These are phyloP conservation scores for Hippocampus abdominalis DNA, from an alignment of 2,113 vertebrate species.

Conservation along the genomic window DNA sequence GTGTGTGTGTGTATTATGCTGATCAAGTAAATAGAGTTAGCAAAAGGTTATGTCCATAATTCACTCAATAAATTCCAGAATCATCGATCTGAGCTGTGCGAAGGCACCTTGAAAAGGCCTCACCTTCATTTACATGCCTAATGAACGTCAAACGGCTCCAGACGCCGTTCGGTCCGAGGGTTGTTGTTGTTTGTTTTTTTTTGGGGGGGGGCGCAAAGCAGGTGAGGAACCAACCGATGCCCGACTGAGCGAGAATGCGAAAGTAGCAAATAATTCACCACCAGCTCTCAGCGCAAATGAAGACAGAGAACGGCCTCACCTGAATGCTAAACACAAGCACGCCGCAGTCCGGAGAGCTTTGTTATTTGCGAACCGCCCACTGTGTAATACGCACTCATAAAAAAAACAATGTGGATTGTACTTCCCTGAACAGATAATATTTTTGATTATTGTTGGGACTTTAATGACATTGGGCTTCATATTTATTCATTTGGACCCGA, in stretches of 20 bases:
- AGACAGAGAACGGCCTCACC: constrained; percentile 5
- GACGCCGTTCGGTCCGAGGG: neutral
- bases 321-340: constrained; percentile 3
- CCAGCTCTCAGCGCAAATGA: neutral
- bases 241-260: neutral
- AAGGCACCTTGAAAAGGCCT: neutral
- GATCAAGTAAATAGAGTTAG: neutral
- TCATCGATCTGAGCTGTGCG: neutral
- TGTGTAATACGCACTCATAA: neutral
- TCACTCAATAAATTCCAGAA: constrained; percentile 1
- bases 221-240: neutral
- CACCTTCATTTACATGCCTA: neutral
- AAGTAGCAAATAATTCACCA: neutral
- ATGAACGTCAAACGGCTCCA: neutral
- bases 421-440: neutral
- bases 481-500: neutral
- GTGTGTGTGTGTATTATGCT: neutral
- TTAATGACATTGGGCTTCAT: neutral
- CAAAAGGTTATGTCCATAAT: neutral
- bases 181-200: too few relatives aligned
- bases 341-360: neutral
- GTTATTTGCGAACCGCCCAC: neutral
- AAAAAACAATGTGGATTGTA: neutral
- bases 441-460: neutral
- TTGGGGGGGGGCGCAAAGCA: neutral